Conservation (phyloP, 2,797 vertebrate species). For the Antennarius maculatus region DNA sequence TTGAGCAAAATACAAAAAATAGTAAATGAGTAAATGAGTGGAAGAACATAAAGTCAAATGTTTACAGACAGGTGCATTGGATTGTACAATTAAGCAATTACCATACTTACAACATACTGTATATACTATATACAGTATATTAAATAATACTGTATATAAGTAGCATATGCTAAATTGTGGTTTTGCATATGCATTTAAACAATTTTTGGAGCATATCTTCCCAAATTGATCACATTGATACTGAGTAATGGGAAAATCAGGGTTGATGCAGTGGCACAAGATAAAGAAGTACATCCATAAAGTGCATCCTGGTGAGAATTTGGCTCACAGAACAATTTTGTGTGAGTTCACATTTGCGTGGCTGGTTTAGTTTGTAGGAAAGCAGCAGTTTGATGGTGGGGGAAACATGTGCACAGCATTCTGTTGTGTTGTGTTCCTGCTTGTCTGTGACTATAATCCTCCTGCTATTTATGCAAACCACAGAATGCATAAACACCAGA, state of each 20-base stretch:
- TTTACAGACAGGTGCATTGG: not conserved
- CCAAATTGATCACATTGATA: slow-evolving; percentile 2
- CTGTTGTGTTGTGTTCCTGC: not conserved
- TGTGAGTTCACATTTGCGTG: no score
- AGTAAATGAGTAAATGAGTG: no score
- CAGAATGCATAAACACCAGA: not conserved
- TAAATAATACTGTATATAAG: no score
- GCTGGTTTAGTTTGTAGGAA: not conserved
- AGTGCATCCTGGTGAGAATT: no score
- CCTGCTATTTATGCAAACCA: not conserved
- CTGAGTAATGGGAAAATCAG: not conserved
- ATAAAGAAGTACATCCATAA: not conserved
- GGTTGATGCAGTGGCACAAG: not conserved
- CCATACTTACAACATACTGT: not conserved
- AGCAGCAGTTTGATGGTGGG: not conserved
- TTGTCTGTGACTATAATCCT: not conserved
- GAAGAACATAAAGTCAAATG: no score
- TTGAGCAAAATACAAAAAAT: no score
- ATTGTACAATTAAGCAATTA: not conserved
- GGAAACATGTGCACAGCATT: not conserved
- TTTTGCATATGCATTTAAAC: no score
- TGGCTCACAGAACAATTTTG: not conserved
- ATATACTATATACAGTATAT: no score
- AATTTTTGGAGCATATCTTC: not conserved
- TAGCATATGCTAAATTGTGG: no score